phyloP scores from a whole-genome alignment of 2,888 invertebrate genomes.

The Plebejus argus region DNA sequence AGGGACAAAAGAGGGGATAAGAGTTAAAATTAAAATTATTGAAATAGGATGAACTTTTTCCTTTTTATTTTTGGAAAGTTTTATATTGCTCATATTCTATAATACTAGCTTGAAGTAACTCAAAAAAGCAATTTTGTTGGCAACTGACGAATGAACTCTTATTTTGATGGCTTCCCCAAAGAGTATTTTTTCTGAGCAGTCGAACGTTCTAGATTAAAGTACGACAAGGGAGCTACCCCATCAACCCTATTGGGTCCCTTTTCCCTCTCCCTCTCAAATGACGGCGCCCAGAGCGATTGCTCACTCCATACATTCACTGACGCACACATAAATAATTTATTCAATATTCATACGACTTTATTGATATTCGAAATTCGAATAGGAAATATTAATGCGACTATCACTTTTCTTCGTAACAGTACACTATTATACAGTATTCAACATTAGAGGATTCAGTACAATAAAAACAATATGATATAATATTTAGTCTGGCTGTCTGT shows the following conservation, averaged over 20 bases:
- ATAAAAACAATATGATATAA: too few relatives aligned
- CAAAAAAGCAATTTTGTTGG: background rate
- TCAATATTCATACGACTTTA: constrained; percentile 4
- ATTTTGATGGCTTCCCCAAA: background rate
- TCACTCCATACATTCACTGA: background rate
- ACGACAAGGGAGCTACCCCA: background rate
- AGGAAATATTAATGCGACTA: background rate
- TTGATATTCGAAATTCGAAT: background rate
- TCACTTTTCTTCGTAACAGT: background rate
- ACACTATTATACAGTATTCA: background rate
- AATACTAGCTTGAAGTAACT: background rate
- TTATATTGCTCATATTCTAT: too few relatives aligned
- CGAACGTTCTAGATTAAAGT: constrained; percentile 18
- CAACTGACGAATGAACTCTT: background rate
- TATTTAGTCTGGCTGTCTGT: too few relatives aligned
- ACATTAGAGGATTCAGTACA: background rate
- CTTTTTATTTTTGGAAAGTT: background rate
- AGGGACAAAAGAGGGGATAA: too few relatives aligned
- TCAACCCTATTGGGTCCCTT: background rate
- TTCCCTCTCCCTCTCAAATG: background rate
- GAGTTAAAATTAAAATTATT: background rate
- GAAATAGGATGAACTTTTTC: background rate
- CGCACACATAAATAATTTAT: background rate
- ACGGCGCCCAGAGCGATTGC: constrained; percentile 11
- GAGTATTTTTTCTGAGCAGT: background rate